A percentile compares a stretch with the other conserved stretches of the same genome.
Evolutionary conservation across 2,113 vertebrate species (phyloP).

Genomic region (Paradoxurus hermaphroditus): DNA sequence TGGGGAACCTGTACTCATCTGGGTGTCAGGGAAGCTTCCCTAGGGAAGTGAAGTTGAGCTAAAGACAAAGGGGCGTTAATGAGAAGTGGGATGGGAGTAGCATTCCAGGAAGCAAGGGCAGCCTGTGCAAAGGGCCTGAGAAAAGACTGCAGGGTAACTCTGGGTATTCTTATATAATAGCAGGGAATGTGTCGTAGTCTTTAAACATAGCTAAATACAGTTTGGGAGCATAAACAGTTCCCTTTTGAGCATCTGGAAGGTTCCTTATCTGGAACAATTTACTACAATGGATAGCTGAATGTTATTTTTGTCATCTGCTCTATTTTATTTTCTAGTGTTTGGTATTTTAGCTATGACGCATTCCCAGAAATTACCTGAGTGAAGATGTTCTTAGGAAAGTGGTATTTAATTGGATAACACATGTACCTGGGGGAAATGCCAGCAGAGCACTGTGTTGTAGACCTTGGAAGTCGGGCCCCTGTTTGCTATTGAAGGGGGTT

Average conservation of each 20-base stretch:
- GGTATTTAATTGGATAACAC: neutral
- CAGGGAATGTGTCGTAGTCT: neutral
- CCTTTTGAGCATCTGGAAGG: neutral
- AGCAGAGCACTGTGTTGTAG: neutral
- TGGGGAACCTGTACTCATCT: neutral
- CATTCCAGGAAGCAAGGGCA: neutral
- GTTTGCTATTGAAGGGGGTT: neutral
- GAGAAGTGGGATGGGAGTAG: neutral
- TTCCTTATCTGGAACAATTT: neutral
- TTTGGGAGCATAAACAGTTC: neutral
- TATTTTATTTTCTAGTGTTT: constrained; percentile 28
- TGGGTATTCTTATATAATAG: neutral
- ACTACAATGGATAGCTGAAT: neutral
- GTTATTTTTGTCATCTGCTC: neutral
- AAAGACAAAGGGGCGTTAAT: neutral
- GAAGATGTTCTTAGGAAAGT: neutral
- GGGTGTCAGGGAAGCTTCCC: neutral
- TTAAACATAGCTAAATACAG: neutral
- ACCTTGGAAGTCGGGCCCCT: neutral
- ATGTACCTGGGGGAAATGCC: neutral
- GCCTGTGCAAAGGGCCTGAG: neutral
- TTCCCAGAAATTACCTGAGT: neutral
- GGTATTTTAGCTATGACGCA: neutral
- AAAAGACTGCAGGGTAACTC: neutral
- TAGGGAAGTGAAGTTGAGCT: neutral